Evolutionary conservation across 2,888 invertebrate genomes (phyloP), one percentile per base, ranked within the genome.

Genomic region (Synergus japonicus): DNA sequence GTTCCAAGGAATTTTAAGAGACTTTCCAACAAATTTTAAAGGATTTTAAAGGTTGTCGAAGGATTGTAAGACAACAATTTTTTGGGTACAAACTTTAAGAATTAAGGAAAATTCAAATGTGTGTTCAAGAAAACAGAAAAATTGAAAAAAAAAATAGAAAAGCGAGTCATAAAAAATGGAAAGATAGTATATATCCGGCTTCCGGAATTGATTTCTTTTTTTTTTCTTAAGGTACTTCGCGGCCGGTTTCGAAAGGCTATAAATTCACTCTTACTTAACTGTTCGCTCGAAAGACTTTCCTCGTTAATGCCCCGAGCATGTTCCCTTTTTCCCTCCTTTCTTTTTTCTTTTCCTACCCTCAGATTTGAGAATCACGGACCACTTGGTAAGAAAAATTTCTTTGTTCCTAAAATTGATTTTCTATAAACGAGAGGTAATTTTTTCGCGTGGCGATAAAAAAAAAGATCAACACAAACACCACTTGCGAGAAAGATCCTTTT

Each of bases 191-290:
- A 46, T 67, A 67, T 67, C 46, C 67, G 13, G 67, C 67, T 67
- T 46, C 44, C 44, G 22, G 67, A 67, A 76, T 60, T 76, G 76
- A 54, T 54, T 54, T 15, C 37, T 76, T 76, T 58, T 10, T 76
- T 76, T 41, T 76, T 76, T 13, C 43, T 7, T n/a, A 12, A 41
- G 41, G 54, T 76, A 29, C 41, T 60, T 85, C 81, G 84, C 85
- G 86, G 85, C 87, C 81, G 85, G 85, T 86, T 86, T 84, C 83
- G 81, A 78, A 76, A 65, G 80, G 84, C 85, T 81, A 86, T 87
- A 87, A 86, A 86, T 87, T 81, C 66, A 76, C 84, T 81, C 46
- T 67, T 85, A 87, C 83, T 85, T 84, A 87, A 85, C 86, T 84
- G 67, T 18, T 67, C 22, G 85, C 79, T 81, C 76, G 86, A 81